phyloP scores from a whole-genome alignment of 53 echinoderm and acorn worm species.

The Zoroaster sp. region DNA sequence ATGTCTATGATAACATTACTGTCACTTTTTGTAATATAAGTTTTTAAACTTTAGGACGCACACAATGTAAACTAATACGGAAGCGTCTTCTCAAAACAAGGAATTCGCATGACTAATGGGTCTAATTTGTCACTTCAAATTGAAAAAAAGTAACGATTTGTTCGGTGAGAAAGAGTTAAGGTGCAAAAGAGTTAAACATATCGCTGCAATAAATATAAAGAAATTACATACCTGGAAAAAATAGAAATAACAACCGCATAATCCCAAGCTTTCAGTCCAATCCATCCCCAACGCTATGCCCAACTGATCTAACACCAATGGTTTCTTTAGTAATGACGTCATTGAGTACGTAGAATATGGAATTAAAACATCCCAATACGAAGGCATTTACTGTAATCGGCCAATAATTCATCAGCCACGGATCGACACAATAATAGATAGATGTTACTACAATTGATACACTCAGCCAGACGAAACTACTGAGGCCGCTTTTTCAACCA shows the following conservation, averaged over 20 bases:
- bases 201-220: too few relatives aligned
- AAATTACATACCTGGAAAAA: not conserved
- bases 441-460: not conserved
- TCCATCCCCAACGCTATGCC: not conserved
- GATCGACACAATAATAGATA: not conserved
- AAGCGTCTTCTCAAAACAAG: too few relatives aligned
- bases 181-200: too few relatives aligned
- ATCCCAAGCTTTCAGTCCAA: not conserved
- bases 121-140: too few relatives aligned
- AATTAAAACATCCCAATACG: not conserved
- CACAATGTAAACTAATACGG: too few relatives aligned
- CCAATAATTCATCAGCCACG: not conserved
- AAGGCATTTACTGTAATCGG: not conserved
- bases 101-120: too few relatives aligned
- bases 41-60: too few relatives aligned
- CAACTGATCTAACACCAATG: not conserved
- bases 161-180: too few relatives aligned
- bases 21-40: too few relatives aligned
- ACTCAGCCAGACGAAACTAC: not conserved
- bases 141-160: too few relatives aligned
- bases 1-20: too few relatives aligned
- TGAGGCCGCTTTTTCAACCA: not conserved
- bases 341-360: not conserved
- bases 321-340: not conserved
- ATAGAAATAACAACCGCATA: not conserved